Percentiles rank a stretch among this genome's conserved stretches.
These are phyloP conservation scores for Aphelenchoides besseyi DNA, from an alignment of 1,140 invertebrate genomes.

Conservation along the genomic window DNA sequence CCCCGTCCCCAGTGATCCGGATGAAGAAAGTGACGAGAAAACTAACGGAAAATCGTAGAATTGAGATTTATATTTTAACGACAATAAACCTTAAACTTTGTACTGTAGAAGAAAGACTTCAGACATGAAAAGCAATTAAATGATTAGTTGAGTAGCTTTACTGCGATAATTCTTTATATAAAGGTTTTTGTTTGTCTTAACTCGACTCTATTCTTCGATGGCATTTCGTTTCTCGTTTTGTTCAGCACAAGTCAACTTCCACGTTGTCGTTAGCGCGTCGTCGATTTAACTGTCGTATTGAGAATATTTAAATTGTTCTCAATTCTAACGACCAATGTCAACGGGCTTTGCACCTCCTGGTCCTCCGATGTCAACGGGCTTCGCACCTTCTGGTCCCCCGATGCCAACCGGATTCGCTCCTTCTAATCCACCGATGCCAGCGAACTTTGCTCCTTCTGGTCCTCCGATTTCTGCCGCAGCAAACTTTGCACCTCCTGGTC, in stretches of 20 bases:
- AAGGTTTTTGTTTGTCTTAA: too few relatives aligned
- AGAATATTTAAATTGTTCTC: not conserved
- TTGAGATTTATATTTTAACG: not conserved
- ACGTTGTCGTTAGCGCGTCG: not conserved
- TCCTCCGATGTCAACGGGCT: not conserved
- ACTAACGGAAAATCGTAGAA: too few relatives aligned
- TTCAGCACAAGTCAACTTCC: too few relatives aligned
- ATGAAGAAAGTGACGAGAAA: not conserved
- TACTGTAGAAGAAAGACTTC: too few relatives aligned
- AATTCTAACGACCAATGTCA: not conserved
- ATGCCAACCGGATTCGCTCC: conserved; percentile 6
- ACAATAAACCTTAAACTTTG: not conserved
- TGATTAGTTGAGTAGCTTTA: too few relatives aligned
- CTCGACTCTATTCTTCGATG: too few relatives aligned
- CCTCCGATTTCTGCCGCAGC: not conserved
- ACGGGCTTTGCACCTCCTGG: too few relatives aligned
- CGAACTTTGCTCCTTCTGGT: not conserved
- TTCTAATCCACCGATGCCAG: not conserved
- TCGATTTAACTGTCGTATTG: not conserved
- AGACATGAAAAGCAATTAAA: too few relatives aligned
- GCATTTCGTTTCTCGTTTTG: too few relatives aligned
- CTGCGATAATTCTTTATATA: too few relatives aligned
- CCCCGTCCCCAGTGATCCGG: conserved; percentile 2
- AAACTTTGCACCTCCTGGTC: too few relatives aligned
- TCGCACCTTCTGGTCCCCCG: not conserved